These are phyloP conservation scores for Oeneis ivallda DNA, from an alignment of 2,888 invertebrate genomes.

Conservation along the genomic window DNA sequence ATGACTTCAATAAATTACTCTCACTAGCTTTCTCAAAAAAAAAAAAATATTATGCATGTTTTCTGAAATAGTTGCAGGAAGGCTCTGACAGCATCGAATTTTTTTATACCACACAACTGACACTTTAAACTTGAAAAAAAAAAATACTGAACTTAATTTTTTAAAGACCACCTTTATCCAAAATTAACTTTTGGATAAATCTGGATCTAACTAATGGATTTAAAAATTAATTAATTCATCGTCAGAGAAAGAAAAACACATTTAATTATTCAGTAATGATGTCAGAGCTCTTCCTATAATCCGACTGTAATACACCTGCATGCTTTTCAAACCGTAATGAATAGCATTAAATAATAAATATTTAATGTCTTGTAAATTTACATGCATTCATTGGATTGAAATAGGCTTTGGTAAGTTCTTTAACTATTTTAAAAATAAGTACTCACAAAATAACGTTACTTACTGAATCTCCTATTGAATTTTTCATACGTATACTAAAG, in stretches of 20 bases:
- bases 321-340: conserved; percentile 32
- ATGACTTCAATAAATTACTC: conserved; percentile 28
- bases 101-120: too few relatives aligned
- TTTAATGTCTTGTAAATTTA: conserved; percentile 31
- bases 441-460: not conserved
- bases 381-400: conserved; percentile 57
- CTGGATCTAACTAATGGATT: too few relatives aligned
- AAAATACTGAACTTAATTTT: too few relatives aligned
- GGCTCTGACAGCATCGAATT: too few relatives aligned
- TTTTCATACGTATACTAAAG: too few relatives aligned
- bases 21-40: conserved; percentile 43
- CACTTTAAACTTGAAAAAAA: too few relatives aligned
- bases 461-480: too few relatives aligned
- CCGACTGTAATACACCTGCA: conserved; percentile 41
- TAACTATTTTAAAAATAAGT: not conserved
- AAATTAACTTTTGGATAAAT: too few relatives aligned
- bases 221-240: too few relatives aligned
- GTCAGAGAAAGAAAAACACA: too few relatives aligned
- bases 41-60: conserved; percentile 41
- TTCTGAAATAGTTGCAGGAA: conserved; percentile 28
- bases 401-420: conserved; percentile 75
- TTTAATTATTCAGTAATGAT: too few relatives aligned
- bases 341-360: conserved; percentile 32
- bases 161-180: not conserved
- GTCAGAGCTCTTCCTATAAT: too few relatives aligned